Percentiles rank a stretch among this genome's conserved stretches.
phyloP scores from a whole-genome alignment of 2,797 vertebrate genomes.

The Pristis pectinata region DNA sequence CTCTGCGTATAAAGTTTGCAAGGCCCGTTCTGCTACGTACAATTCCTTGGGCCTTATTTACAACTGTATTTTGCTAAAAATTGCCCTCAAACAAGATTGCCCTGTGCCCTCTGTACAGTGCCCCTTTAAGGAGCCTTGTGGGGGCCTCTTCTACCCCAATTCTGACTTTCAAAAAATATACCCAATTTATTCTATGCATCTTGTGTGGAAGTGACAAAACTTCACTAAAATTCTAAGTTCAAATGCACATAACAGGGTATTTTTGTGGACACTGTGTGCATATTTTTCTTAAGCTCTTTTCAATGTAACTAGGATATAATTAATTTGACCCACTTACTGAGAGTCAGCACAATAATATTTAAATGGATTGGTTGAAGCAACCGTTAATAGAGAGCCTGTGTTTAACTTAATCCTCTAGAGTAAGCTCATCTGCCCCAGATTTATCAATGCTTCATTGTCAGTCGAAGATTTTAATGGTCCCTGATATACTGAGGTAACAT shows the following conservation, averaged over 20 bases:
- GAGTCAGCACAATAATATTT: constrained; percentile 42
- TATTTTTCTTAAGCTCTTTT: constrained; percentile 33
- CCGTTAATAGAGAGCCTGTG: constrained; percentile 47
- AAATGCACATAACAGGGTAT: not conserved
- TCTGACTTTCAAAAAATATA: not conserved
- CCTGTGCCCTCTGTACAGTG: no score
- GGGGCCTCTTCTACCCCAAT: no score
- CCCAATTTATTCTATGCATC: not conserved
- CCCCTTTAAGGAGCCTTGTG: no score
- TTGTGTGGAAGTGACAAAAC: not conserved
- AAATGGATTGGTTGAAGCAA: constrained; percentile 44
- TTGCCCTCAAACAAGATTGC: no score
- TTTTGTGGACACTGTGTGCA: not conserved
- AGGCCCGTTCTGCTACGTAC: no score
- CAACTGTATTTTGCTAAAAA: no score
- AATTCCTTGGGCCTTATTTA: no score
- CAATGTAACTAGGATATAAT: constrained; percentile 39
- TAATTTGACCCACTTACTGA: constrained; percentile 45
- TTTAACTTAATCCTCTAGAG: constrained; percentile 49
- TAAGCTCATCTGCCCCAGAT: constrained; percentile 45
- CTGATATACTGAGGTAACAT: constrained; percentile 30
- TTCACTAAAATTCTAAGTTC: not conserved
- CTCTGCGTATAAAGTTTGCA: no score
- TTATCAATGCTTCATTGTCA: constrained; percentile 49
- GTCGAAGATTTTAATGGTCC: constrained; percentile 51